A percentile compares a stretch with the other conserved stretches of the same genome.
Conservation (phyloP, 2,797 vertebrate species). For the Mycteria americana region DNA sequence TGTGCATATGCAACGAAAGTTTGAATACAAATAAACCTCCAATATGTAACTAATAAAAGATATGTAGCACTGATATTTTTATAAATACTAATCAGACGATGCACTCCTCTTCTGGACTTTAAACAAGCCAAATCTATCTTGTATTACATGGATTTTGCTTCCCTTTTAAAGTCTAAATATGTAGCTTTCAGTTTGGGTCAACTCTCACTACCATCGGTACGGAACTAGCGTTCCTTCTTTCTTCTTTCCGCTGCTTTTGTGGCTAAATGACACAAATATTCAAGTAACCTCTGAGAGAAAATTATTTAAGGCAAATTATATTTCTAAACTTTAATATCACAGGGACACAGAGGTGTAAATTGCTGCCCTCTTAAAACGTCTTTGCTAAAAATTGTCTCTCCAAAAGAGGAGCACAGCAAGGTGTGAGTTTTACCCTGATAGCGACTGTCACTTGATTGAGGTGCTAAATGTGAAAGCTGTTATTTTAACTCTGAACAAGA, state of each 20-base stretch:
- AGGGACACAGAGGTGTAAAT: neutral
- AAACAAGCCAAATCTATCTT: neutral
- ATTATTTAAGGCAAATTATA: neutral
- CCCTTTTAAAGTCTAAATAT: neutral
- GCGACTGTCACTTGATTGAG: slow-evolving; percentile 3
- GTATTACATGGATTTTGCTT: neutral
- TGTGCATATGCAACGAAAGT: neutral
- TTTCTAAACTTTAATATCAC: neutral
- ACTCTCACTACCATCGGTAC: neutral
- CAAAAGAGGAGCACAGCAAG: neutral
- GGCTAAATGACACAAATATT: neutral
- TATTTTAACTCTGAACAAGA: neutral
- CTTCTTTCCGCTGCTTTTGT: neutral
- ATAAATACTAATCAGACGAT: neutral
- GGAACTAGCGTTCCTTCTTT: neutral
- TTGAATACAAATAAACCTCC: neutral
- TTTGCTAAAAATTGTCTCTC: slow-evolving; percentile 7
- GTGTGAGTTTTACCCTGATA: slow-evolving; percentile 24
- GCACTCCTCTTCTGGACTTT: neutral
- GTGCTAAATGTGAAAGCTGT: slow-evolving; percentile 38
- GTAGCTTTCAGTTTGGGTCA: neutral
- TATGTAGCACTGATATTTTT: neutral
- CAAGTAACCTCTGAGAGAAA: neutral
- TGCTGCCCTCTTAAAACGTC: neutral
- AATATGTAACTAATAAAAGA: neutral